Evolutionary conservation across 2,888 invertebrate species (phyloP).

Genomic region (Molanna angustata): DNA sequence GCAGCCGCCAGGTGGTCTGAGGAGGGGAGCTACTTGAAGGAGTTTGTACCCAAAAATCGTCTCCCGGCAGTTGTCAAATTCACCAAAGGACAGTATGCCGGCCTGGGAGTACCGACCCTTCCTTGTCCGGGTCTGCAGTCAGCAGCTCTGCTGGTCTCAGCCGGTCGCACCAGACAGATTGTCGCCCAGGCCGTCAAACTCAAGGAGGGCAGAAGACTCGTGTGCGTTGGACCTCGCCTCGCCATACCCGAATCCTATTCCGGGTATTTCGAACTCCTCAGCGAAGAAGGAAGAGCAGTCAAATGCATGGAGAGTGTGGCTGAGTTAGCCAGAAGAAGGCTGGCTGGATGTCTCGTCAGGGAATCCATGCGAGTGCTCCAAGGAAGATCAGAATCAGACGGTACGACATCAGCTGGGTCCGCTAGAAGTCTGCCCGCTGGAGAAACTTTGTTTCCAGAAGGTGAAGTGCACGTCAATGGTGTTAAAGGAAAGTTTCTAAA

Average conservation of each 20-base stretch:
- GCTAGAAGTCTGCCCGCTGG: conserved; percentile 77
- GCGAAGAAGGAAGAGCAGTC: conserved; percentile 90
- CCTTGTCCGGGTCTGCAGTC: conserved; percentile 85
- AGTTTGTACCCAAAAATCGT: conserved; percentile 71
- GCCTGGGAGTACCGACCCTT: conserved; percentile 83
- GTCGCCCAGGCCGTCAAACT: conserved; percentile 87
- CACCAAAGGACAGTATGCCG: conserved; percentile 91
- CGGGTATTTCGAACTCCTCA: conserved; percentile 91
- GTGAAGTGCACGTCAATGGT: conserved; percentile 64
- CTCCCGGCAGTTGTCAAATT: conserved; percentile 86
- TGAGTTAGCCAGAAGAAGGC: conserved; percentile 74
- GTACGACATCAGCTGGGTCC: conserved; percentile 63
- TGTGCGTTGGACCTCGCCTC: conserved; percentile 77
- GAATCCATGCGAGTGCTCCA: conserved; percentile 72
- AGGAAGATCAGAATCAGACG: conserved; percentile 60
- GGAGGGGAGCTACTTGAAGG: conserved; percentile 69
- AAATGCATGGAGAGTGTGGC: conserved; percentile 85
- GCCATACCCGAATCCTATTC: conserved; percentile 88
- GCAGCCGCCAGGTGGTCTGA: conserved; percentile 78
- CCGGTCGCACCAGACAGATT: conserved; percentile 81
- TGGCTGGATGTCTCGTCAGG: conserved; percentile 75
- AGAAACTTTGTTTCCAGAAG: conserved; percentile 77
- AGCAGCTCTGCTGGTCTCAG: conserved; percentile 81
- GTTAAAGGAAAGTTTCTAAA: conserved; percentile 78
- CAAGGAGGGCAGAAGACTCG: conserved; percentile 81